Evolutionary conservation across 2,797 vertebrate species (phyloP).

Genomic region (Lacerta viridis): DNA sequence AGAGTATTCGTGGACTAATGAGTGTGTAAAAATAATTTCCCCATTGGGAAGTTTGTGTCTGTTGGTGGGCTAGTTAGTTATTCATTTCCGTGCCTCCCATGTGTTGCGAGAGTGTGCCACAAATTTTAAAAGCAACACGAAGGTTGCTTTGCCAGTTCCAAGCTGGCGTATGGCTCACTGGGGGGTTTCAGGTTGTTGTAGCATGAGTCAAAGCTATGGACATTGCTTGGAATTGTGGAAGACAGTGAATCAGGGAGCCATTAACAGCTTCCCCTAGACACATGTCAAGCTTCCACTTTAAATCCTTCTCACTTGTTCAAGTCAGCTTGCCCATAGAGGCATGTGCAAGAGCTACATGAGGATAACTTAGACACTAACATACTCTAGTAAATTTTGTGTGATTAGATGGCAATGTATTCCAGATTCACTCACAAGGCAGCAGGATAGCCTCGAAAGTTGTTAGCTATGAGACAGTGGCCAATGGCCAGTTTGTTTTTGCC

Average conservation of each 20-base stretch:
- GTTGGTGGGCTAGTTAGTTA: slow-evolving; percentile 14
- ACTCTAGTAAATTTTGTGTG: neutral
- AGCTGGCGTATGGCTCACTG: neutral
- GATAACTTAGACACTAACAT: neutral
- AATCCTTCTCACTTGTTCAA: neutral
- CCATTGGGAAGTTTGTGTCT: neutral
- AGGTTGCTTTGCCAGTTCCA: neutral
- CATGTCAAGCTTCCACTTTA: neutral
- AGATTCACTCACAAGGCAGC: neutral
- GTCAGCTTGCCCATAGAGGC: neutral
- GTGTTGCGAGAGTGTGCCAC: neutral
- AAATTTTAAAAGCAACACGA: neutral
- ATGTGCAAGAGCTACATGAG: neutral
- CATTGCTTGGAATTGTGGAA: neutral
- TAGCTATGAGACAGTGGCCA: neutral
- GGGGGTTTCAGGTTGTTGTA: neutral
- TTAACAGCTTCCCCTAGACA: neutral
- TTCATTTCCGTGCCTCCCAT: neutral
- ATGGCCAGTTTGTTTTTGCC: neutral
- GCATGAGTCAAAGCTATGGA: neutral
- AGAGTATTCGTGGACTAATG: slow-evolving; percentile 3
- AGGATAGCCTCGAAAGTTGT: too few relatives aligned
- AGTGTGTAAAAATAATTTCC: neutral
- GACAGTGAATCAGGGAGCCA: neutral
- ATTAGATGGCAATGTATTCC: neutral